Evolutionary conservation across 1,140 invertebrate species (phyloP).

Genomic region (Dreissena polymorpha): DNA sequence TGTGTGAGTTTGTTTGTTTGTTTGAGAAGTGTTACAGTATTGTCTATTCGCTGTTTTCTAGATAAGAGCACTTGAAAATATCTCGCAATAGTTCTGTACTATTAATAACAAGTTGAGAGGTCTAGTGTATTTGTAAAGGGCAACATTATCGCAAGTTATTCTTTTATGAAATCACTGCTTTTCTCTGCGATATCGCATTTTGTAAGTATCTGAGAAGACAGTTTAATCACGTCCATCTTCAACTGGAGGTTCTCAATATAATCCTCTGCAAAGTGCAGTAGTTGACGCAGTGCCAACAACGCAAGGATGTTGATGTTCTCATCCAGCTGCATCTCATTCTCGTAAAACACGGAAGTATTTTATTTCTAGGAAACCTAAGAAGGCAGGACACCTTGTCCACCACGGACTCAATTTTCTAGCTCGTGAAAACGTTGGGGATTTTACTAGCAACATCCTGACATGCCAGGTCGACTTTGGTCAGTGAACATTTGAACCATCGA

Average conservation of each 20-base stretch:
- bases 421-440: constrained; percentile 6
- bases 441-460: constrained; percentile 9
- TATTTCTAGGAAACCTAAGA: constrained; percentile 23
- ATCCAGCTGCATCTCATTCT: constrained; percentile 24
- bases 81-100: no score
- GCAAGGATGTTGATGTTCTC: constrained; percentile 21
- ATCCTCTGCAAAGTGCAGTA: constrained; percentile 41
- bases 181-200: no score
- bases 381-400: constrained; percentile 36
- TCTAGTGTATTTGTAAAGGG: no score
- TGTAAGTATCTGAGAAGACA: no score
- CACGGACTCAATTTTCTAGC: constrained; percentile 6
- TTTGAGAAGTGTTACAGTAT: no score
- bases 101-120: no score
- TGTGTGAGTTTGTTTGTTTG: no score
- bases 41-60: no score
- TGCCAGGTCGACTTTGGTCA: constrained; percentile 46
- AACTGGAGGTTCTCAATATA: constrained; percentile 15
- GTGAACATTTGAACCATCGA: background rate
- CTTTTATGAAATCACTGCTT: no score
- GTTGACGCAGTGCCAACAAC: background rate
- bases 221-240: no score
- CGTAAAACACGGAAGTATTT: constrained; percentile 37
- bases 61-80: no score
- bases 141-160: no score